A percentile compares a stretch with the other conserved stretches of the same genome.
Evolutionary conservation across 2,797 vertebrate species (phyloP).

Genomic region (Clarias pachynema): DNA sequence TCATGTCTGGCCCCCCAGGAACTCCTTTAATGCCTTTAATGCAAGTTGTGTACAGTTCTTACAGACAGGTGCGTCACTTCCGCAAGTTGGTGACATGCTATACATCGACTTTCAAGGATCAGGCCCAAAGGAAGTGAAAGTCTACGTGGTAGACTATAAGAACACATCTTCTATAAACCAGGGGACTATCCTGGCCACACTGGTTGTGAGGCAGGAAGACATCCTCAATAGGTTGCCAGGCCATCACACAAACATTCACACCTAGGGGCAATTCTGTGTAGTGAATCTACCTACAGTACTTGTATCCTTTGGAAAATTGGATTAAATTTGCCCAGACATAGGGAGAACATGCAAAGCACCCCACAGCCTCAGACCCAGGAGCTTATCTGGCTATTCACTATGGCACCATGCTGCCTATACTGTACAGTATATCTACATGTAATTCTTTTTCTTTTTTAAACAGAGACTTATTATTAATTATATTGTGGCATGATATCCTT

Average conservation of each 20-base stretch:
- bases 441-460: slow-evolving; percentile 8
- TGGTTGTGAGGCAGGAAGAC: not conserved
- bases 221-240: not conserved
- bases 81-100: too few relatives aligned
- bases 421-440: not conserved
- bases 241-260: not conserved
- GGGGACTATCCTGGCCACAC: not conserved
- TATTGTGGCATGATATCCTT: slow-evolving; percentile 1
- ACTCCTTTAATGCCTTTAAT: too few relatives aligned
- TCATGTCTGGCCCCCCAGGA: too few relatives aligned
- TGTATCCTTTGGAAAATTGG: not conserved
- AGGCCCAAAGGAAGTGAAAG: not conserved
- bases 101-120: too few relatives aligned
- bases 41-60: too few relatives aligned
- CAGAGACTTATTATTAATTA: slow-evolving; percentile 9
- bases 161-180: not conserved
- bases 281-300: not conserved
- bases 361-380: not conserved
- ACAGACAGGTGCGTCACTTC: too few relatives aligned
- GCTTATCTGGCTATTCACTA: not conserved
- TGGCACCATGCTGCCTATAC: not conserved
- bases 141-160: not conserved
- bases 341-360: not conserved
- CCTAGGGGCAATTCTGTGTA: not conserved
- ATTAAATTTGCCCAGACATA: not conserved